These are phyloP conservation scores for Radopholus similis DNA, from an alignment of 1,140 invertebrate genomes.

Conservation along the genomic window DNA sequence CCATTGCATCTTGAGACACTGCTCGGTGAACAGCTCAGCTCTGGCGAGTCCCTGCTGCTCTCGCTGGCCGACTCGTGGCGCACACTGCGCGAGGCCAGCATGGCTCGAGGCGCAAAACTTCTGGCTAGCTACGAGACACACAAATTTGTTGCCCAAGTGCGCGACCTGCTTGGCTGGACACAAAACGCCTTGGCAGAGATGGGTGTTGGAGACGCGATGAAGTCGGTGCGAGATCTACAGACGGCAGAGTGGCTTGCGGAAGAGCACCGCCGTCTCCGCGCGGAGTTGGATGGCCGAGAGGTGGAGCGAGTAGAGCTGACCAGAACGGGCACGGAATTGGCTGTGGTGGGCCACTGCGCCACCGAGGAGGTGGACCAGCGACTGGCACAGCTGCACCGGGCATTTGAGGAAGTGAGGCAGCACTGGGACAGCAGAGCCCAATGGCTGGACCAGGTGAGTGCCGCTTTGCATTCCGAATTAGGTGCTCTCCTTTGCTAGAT, in stretches of 20 bases:
- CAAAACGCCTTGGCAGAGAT: conserved; percentile 68
- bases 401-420: conserved; percentile 73
- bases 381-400: conserved; percentile 72
- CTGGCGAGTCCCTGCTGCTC: conserved; percentile 63
- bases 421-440: conserved; percentile 85
- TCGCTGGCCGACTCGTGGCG: conserved; percentile 82
- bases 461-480: conserved; percentile 7
- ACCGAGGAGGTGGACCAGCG: conserved; percentile 70
- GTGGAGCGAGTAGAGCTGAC: conserved; percentile 76
- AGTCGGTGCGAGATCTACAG: conserved; percentile 76
- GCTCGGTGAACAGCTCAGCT: conserved; percentile 69
- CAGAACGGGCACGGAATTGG: conserved; percentile 76
- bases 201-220: conserved; percentile 75
- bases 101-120: conserved; percentile 74
- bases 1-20: not conserved
- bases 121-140: conserved; percentile 83
- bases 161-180: conserved; percentile 35
- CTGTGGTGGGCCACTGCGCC: conserved; percentile 77
- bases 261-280: conserved; percentile 83
- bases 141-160: conserved; percentile 68
- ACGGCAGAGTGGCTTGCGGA: conserved; percentile 79
- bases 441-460: conserved; percentile 77
- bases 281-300: conserved; percentile 89
- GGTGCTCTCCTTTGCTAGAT: conserved; percentile 10
- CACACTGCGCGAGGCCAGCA: conserved; percentile 75